Evolutionary conservation across 2,797 vertebrate species (phyloP), one percentile per base, ranked within the genome.

Genomic region (Macropodus opercularis): DNA sequence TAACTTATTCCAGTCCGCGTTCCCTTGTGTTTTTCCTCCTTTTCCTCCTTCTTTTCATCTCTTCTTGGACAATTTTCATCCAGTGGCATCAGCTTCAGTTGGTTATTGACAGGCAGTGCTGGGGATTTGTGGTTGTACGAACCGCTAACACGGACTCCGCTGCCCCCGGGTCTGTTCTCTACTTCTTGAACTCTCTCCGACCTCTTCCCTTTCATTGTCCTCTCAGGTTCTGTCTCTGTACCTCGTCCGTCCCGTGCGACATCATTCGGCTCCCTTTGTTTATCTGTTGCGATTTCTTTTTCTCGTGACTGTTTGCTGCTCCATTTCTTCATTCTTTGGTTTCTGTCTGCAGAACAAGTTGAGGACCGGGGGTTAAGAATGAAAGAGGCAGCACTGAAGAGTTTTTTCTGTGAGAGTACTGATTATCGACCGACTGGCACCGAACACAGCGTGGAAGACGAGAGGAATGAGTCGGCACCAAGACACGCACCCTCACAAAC

Each of bases 361-460:
- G 82, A 92, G 85, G 76, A 91, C 90, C 2, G 89, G 91, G 23
- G 90, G 91, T 59, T 92, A 90, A 75, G 27, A 40, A 62, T 24
- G 23, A 24, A 42, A 49, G 49, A 62, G 44, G 42, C 46, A 64
- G 66, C 72, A 56, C 67, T 63, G 80, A 72, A 62, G 69, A 72
- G 73, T 72, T 80, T 76, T 73, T 86, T 55, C 72, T 53, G 77
- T 71, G 85, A 85, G 82, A 79, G 83, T 82, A 70, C 69, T 44
- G 75, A 74, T 79, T 70, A 75, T 72, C 48, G 62, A 86, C 79
- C 62, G 41, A 81, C 75, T 26, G 49, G 61, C 75, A 63, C 63
- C 59, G 47, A 71, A 66, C 43, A n/a, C 10, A 11, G 58, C 68
- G 39, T 3, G 49, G 61, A 70, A 59, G 60, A 78, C 52, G 34